phyloP scores from a whole-genome alignment of 2,797 vertebrate genomes.

The Euphonia xanthogaster region DNA sequence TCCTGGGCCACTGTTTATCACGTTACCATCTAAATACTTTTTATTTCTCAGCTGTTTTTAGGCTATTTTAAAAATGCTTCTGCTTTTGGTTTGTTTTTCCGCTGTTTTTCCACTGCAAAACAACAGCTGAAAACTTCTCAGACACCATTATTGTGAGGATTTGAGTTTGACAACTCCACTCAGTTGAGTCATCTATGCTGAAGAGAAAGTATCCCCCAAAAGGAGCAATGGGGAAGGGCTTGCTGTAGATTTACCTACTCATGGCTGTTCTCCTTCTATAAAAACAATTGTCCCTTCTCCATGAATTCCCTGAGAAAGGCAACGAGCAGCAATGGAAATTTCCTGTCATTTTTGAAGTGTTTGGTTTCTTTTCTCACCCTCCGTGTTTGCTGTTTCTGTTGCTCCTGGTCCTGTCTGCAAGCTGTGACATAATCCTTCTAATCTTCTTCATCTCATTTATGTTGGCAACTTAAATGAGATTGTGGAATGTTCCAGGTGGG shows the following conservation, averaged over 20 bases:
- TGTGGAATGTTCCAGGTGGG: neutral
- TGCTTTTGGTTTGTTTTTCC: constrained; percentile 60
- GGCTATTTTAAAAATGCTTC: constrained; percentile 71
- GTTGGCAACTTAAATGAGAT: neutral
- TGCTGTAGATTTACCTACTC: neutral
- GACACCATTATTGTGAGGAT: neutral
- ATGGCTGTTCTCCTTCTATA: neutral
- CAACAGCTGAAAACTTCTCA: constrained; percentile 68
- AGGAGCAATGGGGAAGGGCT: neutral
- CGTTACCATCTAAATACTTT: constrained; percentile 63
- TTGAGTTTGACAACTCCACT: neutral
- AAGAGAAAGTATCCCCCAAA: neutral
- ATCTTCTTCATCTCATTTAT: neutral
- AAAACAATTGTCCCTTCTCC: neutral
- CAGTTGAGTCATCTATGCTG: neutral
- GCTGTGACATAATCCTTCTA: neutral
- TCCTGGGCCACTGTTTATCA: constrained; percentile 58
- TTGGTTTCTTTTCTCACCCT: neutral
- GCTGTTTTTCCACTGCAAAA: constrained; percentile 61
- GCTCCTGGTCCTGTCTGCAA: neutral
- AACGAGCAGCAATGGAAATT: neutral
- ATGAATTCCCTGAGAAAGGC: neutral
- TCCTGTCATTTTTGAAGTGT: neutral
- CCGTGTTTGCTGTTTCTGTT: neutral
- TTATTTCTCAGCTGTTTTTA: constrained; percentile 76